These are phyloP conservation scores for Pyralis farinalis DNA, from an alignment of 2,888 invertebrate genomes.

Conservation along the genomic window DNA sequence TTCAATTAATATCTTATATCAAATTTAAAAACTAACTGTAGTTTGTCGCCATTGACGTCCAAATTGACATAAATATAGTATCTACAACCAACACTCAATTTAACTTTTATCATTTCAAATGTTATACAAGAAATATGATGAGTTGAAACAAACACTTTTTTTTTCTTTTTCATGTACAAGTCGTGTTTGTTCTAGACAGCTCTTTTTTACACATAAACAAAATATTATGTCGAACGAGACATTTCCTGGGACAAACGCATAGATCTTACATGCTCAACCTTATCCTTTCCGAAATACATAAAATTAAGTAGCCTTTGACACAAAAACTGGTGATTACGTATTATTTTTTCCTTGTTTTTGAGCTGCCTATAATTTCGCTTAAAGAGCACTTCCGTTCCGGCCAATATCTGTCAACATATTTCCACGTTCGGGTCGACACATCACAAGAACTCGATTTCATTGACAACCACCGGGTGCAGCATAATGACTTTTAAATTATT, in stretches of 20 bases:
- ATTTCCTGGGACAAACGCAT: background rate
- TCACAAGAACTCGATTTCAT: slow-evolving; percentile 79
- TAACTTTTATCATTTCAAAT: too few relatives aligned
- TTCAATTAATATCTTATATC: too few relatives aligned
- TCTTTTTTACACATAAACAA: background rate
- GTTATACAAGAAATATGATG: too few relatives aligned
- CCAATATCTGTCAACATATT: slow-evolving; percentile 79
- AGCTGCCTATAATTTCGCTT: slow-evolving; percentile 70
- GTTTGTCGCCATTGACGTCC: too few relatives aligned
- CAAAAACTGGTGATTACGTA: slow-evolving; percentile 53
- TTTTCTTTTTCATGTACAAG: too few relatives aligned
- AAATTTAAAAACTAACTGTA: too few relatives aligned
- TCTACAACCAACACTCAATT: too few relatives aligned
- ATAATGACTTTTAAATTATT: slow-evolving; percentile 80
- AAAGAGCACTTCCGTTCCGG: slow-evolving; percentile 74
- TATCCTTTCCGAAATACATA: slow-evolving; percentile 27
- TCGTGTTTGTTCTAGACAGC: too few relatives aligned
- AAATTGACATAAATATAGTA: too few relatives aligned
- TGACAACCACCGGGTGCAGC: slow-evolving; percentile 68
- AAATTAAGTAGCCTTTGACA: slow-evolving; percentile 50
- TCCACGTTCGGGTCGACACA: slow-evolving; percentile 71
- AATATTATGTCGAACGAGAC: background rate
- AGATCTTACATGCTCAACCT: background rate
- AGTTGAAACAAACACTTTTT: too few relatives aligned
- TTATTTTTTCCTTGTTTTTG: slow-evolving; percentile 70